A percentile compares a stretch with the other conserved stretches of the same genome.
phyloP scores from a whole-genome alignment of 1,140 invertebrate genomes.

The Ptiloglossa arizonensis region DNA sequence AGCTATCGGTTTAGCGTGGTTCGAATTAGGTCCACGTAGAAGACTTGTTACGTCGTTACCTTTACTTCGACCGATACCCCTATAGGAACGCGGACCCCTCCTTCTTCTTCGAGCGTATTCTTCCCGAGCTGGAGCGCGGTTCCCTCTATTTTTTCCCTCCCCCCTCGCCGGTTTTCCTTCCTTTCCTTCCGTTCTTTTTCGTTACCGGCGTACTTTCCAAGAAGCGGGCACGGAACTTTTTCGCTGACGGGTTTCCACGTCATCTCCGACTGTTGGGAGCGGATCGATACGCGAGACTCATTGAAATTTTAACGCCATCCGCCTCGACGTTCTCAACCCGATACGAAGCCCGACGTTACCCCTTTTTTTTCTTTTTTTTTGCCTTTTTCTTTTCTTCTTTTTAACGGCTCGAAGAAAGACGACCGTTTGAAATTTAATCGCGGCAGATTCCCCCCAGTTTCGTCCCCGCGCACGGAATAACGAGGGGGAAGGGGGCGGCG shows the following conservation, averaged over 20 bases:
- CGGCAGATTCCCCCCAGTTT: too few relatives aligned
- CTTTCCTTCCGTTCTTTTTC: background rate
- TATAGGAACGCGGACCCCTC: background rate
- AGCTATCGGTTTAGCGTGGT: conserved; percentile 62
- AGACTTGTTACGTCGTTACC: conserved; percentile 70
- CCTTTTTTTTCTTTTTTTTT: background rate
- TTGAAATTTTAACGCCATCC: conserved; percentile 41
- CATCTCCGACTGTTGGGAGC: background rate
- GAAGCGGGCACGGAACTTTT: conserved; percentile 3
- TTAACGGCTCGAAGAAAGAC: background rate
- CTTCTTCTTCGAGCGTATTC: too few relatives aligned
- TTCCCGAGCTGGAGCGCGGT: background rate
- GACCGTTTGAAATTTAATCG: background rate
- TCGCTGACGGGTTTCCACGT: conserved; percentile 1
- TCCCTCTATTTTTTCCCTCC: background rate
- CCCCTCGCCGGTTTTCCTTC: background rate
- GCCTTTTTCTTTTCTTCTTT: too few relatives aligned
- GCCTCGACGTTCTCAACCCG: background rate
- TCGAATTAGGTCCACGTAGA: conserved; percentile 73
- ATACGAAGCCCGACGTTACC: conserved; percentile 15
- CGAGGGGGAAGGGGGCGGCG: background rate
- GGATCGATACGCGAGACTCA: conserved; percentile 17
- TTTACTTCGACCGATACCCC: conserved; percentile 28
- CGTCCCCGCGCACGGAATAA: background rate
- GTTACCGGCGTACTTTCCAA: too few relatives aligned